Conservation (phyloP, 2,113 vertebrate species). For the Potamarius usumacintae region DNA sequence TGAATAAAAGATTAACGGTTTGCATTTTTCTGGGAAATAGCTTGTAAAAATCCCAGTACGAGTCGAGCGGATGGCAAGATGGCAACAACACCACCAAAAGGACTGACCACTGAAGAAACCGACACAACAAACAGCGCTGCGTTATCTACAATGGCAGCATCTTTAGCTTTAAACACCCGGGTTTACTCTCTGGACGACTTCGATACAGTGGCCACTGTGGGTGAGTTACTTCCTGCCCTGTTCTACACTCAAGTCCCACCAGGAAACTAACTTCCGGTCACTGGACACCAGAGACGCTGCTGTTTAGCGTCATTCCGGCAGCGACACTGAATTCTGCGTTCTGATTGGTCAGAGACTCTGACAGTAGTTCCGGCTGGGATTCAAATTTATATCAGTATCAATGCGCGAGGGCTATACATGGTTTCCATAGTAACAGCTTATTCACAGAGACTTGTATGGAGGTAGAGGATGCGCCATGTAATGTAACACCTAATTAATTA, state of each 20-base stretch:
- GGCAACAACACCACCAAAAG: constrained; percentile 71
- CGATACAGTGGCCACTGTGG: constrained; percentile 85
- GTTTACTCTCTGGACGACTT: constrained; percentile 79
- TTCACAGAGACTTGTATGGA: no score
- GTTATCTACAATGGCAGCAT: constrained; percentile 58
- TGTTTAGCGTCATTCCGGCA: not conserved
- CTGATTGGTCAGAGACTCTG: not conserved
- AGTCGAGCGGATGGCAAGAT: constrained; percentile 55
- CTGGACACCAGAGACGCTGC: no score
- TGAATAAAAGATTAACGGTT: constrained; percentile 42
- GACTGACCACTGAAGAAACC: constrained; percentile 61
- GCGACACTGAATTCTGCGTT: not conserved
- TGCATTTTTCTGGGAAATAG: no score
- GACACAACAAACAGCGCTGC: constrained; percentile 48
- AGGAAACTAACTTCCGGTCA: not conserved
- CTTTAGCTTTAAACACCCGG: constrained; percentile 52
- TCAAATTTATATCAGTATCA: not conserved
- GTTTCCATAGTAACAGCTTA: not conserved
- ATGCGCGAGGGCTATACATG: not conserved
- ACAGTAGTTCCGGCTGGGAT: not conserved
- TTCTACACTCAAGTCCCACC: not conserved
- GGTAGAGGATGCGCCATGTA: not conserved
- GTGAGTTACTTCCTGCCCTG: constrained; percentile 71
- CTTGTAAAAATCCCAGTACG: no score
- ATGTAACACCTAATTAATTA: not conserved